Evolutionary conservation across 2,888 invertebrate species (phyloP), one percentile per base, ranked within the genome.

Genomic region (Sipunculus nudus): DNA sequence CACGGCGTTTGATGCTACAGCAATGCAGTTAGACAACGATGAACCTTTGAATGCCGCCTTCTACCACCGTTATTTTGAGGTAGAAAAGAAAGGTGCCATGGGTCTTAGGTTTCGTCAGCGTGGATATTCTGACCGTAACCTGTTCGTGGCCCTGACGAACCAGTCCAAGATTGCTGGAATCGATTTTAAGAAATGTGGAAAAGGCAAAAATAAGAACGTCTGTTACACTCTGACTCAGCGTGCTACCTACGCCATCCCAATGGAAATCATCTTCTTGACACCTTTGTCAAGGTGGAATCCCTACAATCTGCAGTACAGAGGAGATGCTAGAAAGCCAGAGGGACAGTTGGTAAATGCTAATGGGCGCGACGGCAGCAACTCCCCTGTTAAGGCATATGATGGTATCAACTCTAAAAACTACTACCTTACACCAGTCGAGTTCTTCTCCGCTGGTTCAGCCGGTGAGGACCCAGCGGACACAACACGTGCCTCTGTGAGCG

Each of bases 201-300:
- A 26, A 16, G 19, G 25, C 8, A 5, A 39, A 10, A 26, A n/a
- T 21, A 25, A 21, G 5, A 39, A 38, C 1, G 2, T n/a, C 1
- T 60, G 63, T 31, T 23, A 16, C 8, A 26, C 6, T 8, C 28
- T 28, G 35, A 39, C n/a, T 19, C 65, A 72, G 31, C 40, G 71
- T 32, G 71, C 66, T 47, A 67, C 76, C 3, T 77, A 73, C 48
- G 76, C 78, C 28, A 71, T 78, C 5, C 78, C 77, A 0, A 59
- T 78, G 29, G 78, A 78, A 55, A 63, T 78, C 28, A 62, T 78
- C 48, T 78, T 70, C 70, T 39, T 73, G 54, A 78, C 76, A 0
- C 78, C 78, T 0, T 66, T 78, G n/a, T 52, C 63, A 8, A 52
- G 48, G n/a, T 79, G 79, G 79, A 78, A 78, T 58, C 78, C 79